phyloP scores from a whole-genome alignment of 2,888 invertebrate species.

The Lasioglossum marginatum region DNA sequence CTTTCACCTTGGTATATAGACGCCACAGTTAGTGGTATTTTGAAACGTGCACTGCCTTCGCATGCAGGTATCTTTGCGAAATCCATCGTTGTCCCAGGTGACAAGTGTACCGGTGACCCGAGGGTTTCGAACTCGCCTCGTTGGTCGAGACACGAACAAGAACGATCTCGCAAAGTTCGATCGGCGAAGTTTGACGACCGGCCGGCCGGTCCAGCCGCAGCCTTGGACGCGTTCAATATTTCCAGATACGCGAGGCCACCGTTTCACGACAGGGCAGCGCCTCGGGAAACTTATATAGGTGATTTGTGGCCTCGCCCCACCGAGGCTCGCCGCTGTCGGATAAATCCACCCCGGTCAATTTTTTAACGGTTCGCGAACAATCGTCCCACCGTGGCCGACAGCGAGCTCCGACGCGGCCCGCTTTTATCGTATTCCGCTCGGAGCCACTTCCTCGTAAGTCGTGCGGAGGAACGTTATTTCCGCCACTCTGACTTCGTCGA shows the following conservation, averaged over 20 bases:
- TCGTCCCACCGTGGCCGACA: constrained; percentile 21
- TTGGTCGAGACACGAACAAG: neutral
- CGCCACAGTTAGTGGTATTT: no score
- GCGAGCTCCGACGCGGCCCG: neutral
- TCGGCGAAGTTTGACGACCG: constrained; percentile 69
- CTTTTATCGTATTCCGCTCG: no score
- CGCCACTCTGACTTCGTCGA: neutral
- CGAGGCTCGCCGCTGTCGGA: constrained; percentile 30
- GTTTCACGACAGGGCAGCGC: constrained; percentile 29
- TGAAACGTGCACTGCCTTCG: neutral
- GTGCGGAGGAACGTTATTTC: neutral
- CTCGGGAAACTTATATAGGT: constrained; percentile 65
- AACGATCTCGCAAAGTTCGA: constrained; percentile 64
- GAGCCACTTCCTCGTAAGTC: constrained; percentile 4
- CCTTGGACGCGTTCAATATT: constrained; percentile 71
- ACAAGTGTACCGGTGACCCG: neutral
- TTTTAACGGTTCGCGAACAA: constrained; percentile 62
- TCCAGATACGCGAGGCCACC: constrained; percentile 61
- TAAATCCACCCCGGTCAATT: constrained; percentile 63
- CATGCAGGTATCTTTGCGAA: neutral
- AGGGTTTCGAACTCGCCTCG: neutral
- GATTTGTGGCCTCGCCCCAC: constrained; percentile 60
- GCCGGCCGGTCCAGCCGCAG: constrained; percentile 51
- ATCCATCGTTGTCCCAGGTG: neutral
- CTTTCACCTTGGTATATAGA: neutral